Evolutionary conservation across 2,797 vertebrate species (phyloP), one percentile per base, ranked within the genome.

Genomic region (Caiman crocodilus): DNA sequence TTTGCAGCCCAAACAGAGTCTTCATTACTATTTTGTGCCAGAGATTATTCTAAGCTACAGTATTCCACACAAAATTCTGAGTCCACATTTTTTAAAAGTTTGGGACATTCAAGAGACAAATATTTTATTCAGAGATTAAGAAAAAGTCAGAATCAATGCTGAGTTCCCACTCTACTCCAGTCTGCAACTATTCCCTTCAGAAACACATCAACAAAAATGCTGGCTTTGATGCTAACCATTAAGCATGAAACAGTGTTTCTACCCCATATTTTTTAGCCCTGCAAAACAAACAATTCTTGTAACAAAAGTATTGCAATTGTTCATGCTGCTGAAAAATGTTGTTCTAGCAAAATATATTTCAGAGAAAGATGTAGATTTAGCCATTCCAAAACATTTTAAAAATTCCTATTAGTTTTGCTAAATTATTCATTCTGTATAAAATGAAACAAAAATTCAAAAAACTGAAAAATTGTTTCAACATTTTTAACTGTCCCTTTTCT

Each of bases 21-120:
- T 90, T 91, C 92, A 94, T 90, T 85, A 92, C 80, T 91, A 89
- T 88, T 85, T 93, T 67, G 75, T 69, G 67, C 63, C 79, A 94
- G 67, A 79, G 93, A 87, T 88, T 86, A 91, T 87, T 92, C 95
- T 88, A 92, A 93, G 61, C 76, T 71, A 92, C 61, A 92, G 80
- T 90, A 90, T 69, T 95, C 76, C 80, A 88, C 86, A 86, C 79
- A 30, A 79, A 88, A 80, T 9, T 85, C 58, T 84, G 58, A 94
- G 69, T 76, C 92, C 30, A 35, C 86, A 84, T 81, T 87, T 90
- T 91, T 50, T 74, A 55, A 57, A 21, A 92, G 61, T 42, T 26
- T 3, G 32, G 20, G 82, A 18, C 75, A 64, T n/a, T 73, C 71
- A 69, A 32, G 73, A 50, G 67, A 65, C 61, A 88, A 88, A 23